phyloP scores from a whole-genome alignment of 2,888 invertebrate species.

The Electrophaes corylata region DNA sequence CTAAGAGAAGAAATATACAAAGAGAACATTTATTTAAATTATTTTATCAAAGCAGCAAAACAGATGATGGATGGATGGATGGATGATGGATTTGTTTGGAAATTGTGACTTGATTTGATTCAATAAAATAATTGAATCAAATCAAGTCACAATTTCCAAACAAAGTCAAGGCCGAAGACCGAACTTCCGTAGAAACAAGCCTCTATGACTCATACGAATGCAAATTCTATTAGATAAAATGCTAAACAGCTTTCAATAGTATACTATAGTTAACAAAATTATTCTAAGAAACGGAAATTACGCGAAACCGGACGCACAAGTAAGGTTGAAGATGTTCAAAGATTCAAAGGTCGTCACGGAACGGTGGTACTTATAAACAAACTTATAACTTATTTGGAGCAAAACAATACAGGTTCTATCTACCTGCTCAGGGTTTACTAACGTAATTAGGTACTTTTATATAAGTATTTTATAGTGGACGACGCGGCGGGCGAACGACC shows the following conservation, averaged over 20 bases:
- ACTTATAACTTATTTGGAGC: conserved; percentile 13
- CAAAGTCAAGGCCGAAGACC: conserved; percentile 49
- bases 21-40: too few species aligned
- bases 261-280: conserved; percentile 17
- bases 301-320: conserved; percentile 25
- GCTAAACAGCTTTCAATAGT: conserved; percentile 5
- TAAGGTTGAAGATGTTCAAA: conserved; percentile 25
- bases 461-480: too few species aligned
- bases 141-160: conserved; percentile 6
- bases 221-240: conserved; percentile 16
- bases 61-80: too few species aligned
- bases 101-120: too few species aligned
- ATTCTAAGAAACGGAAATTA: conserved; percentile 36
- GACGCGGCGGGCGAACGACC: too few species aligned
- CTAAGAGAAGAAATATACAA: too few species aligned
- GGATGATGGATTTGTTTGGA: too few species aligned
- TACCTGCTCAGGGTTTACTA: neutral
- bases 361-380: conserved; percentile 14
- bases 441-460: too few species aligned
- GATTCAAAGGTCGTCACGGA: conserved; percentile 29
- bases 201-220: conserved; percentile 25
- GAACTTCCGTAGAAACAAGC: conserved; percentile 29
- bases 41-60: neutral
- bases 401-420: conserved; percentile 4
- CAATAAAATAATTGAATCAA: neutral